Percentiles rank a stretch among this genome's conserved stretches.
These are phyloP conservation scores for Drosophila kanapiae DNA, from an alignment of 1,140 invertebrate species.

Conservation along the genomic window DNA sequence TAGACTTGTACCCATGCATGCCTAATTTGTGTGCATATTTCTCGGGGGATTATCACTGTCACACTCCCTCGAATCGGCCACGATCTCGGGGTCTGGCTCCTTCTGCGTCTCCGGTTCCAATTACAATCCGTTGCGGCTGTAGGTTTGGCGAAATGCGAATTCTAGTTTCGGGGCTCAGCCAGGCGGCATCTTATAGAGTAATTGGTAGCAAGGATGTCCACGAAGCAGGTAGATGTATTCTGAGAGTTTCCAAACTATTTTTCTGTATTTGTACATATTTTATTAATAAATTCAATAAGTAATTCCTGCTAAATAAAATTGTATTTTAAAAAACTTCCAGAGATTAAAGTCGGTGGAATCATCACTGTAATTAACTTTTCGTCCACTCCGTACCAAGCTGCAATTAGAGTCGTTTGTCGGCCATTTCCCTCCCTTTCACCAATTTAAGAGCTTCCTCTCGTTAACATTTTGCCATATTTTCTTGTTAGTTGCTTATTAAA, in stretches of 20 bases:
- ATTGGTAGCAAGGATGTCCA: not conserved
- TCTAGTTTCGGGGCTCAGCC: conserved; percentile 42
- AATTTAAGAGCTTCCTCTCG: conserved; percentile 34
- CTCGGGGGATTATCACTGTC: conserved; percentile 77
- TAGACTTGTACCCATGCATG: conserved; percentile 49
- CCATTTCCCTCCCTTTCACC: conserved; percentile 45
- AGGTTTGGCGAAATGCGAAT: conserved; percentile 40
- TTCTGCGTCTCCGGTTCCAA: conserved; percentile 7
- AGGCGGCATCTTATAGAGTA: not conserved
- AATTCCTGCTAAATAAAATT: no score
- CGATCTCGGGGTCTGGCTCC: conserved; percentile 22
- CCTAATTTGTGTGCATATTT: conserved; percentile 83
- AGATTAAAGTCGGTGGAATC: not conserved
- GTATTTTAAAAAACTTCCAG: not conserved
- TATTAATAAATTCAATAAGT: no score
- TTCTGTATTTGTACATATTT: no score
- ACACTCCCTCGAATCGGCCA: conserved; percentile 39
- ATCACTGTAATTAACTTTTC: not conserved
- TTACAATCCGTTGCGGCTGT: conserved; percentile 48
- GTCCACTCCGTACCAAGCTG: not conserved
- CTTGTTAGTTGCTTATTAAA: conserved; percentile 19
- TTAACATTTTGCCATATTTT: conserved; percentile 7
- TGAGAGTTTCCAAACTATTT: no score
- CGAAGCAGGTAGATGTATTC: no score
- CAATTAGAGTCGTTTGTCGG: conserved; percentile 11